Percentiles rank a stretch among this genome's conserved stretches.
Evolutionary conservation across 1,140 invertebrate genomes (phyloP).

Genomic region (Tetragonula clypearis): DNA sequence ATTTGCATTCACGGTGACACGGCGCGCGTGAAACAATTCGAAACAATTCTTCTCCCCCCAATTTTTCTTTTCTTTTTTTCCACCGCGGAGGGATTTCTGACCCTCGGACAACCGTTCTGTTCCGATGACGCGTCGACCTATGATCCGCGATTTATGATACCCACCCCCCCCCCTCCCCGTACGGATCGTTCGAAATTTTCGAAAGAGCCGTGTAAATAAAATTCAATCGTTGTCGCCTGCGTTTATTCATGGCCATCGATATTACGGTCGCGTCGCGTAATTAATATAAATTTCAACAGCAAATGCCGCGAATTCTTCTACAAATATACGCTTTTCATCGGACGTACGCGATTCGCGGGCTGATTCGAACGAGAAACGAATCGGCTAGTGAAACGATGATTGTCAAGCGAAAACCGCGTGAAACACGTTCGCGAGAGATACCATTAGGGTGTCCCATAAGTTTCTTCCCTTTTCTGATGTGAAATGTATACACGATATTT

Average conservation of each 20-base stretch:
- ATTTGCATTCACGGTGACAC: conserved; percentile 39
- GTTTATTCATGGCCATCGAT: not conserved
- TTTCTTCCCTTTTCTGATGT: too few species aligned
- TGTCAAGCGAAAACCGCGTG: too few species aligned
- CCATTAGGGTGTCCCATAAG: too few species aligned
- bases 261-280: not conserved
- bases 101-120: too few species aligned
- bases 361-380: too few species aligned
- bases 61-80: not conserved
- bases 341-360: too few species aligned
- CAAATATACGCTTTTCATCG: too few species aligned
- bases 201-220: not conserved
- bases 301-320: too few species aligned
- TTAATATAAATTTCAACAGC: not conserved
- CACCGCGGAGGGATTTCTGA: not conserved
- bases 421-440: too few species aligned
- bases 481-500: too few species aligned
- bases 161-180: too few species aligned
- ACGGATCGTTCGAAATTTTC: not conserved
- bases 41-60: conserved; percentile 16
- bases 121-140: not conserved
- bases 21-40: not conserved
- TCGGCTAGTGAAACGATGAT: too few species aligned
- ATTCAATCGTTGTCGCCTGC: not conserved
- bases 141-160: not conserved